phyloP scores from a whole-genome alignment of 2,888 invertebrate species.

The Cosmia pyralina region DNA sequence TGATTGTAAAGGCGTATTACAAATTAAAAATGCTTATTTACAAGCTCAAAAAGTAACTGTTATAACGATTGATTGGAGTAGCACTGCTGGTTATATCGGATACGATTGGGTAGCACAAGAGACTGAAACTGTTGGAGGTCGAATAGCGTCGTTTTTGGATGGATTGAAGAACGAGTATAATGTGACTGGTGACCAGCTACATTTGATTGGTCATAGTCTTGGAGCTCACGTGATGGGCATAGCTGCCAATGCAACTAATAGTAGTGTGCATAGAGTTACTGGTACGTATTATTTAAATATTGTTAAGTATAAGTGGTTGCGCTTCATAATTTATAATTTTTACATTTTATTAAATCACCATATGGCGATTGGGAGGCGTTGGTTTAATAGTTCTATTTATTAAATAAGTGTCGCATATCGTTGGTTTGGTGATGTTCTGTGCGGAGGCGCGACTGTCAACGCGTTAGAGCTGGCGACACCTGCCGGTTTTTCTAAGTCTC shows the following conservation, averaged over 20 bases:
- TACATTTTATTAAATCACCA: too few relatives aligned
- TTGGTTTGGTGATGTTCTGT: too few relatives aligned
- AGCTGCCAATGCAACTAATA: not conserved
- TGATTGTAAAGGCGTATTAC: not conserved
- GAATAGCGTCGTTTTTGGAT: not conserved
- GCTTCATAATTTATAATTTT: too few relatives aligned
- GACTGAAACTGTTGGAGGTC: not conserved
- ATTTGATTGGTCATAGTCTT: constrained; percentile 28
- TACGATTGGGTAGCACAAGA: rapidly evolving
- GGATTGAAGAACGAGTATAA: not conserved
- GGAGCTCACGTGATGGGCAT: constrained; percentile 23
- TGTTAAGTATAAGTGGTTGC: too few relatives aligned
- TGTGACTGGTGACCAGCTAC: constrained; percentile 14
- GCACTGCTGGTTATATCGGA: rapidly evolving
- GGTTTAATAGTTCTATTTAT: too few relatives aligned
- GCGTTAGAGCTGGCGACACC: too few relatives aligned
- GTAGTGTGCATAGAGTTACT: constrained; percentile 14
- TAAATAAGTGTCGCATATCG: too few relatives aligned
- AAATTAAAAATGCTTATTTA: constrained; percentile 12
- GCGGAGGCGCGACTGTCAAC: too few relatives aligned
- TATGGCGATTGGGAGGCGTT: too few relatives aligned
- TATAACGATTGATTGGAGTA: constrained; percentile 18
- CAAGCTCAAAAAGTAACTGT: not conserved
- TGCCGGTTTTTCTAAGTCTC: too few relatives aligned
- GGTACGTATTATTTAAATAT: not conserved